Conservation (phyloP, 53 echinoderm and acorn worm genomes). For the Holothuria leucospilota region DNA sequence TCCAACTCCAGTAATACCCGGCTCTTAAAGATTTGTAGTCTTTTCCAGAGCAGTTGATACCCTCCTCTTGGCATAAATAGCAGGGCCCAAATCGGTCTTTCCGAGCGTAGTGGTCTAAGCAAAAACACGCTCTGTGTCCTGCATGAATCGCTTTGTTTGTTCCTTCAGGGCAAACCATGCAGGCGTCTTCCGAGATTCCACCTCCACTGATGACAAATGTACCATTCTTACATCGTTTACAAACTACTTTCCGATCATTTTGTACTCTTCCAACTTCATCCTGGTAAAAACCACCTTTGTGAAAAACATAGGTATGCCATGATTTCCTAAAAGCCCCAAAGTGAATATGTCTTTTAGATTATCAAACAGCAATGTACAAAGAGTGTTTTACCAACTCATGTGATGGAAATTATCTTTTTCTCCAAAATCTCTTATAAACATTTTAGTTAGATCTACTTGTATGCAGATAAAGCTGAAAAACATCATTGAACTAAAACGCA, state of each 20-base stretch:
- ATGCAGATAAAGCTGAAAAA: too few relatives aligned
- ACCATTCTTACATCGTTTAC: conserved; percentile 4
- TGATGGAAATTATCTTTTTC: too few relatives aligned
- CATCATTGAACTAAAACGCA: too few relatives aligned
- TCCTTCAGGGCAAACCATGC: conserved; percentile 29
- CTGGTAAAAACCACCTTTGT: conserved; percentile 11
- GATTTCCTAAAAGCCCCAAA: too few relatives aligned
- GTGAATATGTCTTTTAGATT: too few relatives aligned
- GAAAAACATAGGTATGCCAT: too few relatives aligned
- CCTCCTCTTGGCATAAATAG: background rate
- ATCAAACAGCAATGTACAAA: too few relatives aligned
- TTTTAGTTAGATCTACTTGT: too few relatives aligned
- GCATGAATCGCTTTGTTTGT: background rate
- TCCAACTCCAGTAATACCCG: conserved; percentile 12
- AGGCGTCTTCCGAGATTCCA: background rate
- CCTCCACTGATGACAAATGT: background rate
- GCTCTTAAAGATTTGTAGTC: background rate
- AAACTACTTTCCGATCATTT: background rate
- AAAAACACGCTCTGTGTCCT: conserved; percentile 14
- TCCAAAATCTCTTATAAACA: too few relatives aligned
- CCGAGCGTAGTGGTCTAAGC: background rate
- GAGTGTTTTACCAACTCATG: too few relatives aligned
- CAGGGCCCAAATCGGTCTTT: conserved; percentile 21
- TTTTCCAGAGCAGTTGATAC: background rate
- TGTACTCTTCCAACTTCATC: background rate